Base-by-base conservation (phyloP, 2,888 invertebrate genomes). In the Cosmopolites sordidus region DNA sequence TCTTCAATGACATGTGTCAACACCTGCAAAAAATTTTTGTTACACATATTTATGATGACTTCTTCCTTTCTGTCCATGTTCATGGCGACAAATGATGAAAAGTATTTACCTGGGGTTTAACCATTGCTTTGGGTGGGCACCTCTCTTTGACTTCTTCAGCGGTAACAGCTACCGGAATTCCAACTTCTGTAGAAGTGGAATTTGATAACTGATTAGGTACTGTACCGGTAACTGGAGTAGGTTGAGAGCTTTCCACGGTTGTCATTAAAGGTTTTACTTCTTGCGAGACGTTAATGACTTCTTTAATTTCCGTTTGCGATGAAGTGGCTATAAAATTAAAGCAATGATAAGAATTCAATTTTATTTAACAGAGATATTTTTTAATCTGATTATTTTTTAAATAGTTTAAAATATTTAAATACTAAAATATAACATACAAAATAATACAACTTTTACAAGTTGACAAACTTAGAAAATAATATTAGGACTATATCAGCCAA, bases 1-100 rank as follows among this genome's bases (percentile, higher is more conserved):
- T 95, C 96, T 71, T 95, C 96, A 58, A 97, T 96, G 16, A 96
- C 92, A 71, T 97, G 97, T 0, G 96, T 96, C 46, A 97, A 77
- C 5, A 97, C 92, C 69, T 94, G 92, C 11, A 40, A 40, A 16
- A 4, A 9, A 38, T 38, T 12, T 9, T 9, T 12, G 11, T 4
- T 16, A 40, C 3, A 22, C 22, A 8, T 22, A 22, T 22, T 22
- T 22, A 8, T 22, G n/a, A n/a, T n/a, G n/a, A n/a, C 6, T 8
- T 29, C 11, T 29, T 29, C 6, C 29, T 8, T 29, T 29, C 6
- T 29, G 11, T 8, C 6, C 29, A 29, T n/a, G n/a, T n/a, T n/a
- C n/a, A n/a, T n/a, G n/a, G n/a, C n/a, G n/a, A n/a, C n/a, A n/a
- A n/a, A n/a, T n/a, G n/a, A n/a, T n/a, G 11, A 3, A 12, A 12